phyloP scores from a whole-genome alignment of 2,888 invertebrate species.

The Pseudanteris insignis region DNA sequence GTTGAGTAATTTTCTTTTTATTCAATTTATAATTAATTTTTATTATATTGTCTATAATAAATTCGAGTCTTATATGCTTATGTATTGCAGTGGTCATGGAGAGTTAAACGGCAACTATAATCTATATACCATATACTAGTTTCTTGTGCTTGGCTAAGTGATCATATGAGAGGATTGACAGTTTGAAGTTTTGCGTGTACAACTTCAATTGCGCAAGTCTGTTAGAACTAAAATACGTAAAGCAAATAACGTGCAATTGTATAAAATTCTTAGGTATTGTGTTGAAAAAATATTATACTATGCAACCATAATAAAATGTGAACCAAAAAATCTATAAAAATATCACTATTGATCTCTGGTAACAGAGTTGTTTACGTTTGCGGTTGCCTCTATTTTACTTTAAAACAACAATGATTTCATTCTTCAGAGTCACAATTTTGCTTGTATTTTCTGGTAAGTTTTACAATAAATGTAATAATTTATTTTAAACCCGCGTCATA shows the following conservation, averaged over 20 bases:
- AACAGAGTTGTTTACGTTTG: conserved; percentile 17
- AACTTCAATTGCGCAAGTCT: conserved; percentile 18
- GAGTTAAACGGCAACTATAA: not conserved
- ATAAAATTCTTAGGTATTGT: conserved; percentile 1
- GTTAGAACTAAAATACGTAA: conserved; percentile 22
- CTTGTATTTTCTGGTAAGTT: conserved; percentile 56
- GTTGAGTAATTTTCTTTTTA: too few relatives aligned
- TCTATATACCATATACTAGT: too few relatives aligned
- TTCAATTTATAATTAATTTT: too few relatives aligned
- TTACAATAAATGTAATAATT: too few relatives aligned
- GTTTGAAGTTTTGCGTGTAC: not conserved
- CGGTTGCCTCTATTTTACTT: conserved; percentile 1
- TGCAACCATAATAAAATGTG: conserved; percentile 17
- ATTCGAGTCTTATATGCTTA: too few relatives aligned
- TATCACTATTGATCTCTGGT: conserved; percentile 1
- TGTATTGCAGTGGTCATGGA: too few relatives aligned
- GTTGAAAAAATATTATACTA: conserved; percentile 2
- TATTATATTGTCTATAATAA: too few relatives aligned
- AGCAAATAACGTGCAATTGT: conserved; percentile 5
- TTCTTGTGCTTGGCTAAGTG: too few relatives aligned
- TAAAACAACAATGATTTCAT: conserved; percentile 55
- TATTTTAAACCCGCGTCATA: too few relatives aligned
- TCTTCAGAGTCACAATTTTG: conserved; percentile 53
- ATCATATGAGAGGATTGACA: not conserved
- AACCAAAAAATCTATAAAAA: conserved; percentile 3